These are phyloP conservation scores for Philonicus albiceps DNA, from an alignment of 2,888 invertebrate species.

Conservation along the genomic window DNA sequence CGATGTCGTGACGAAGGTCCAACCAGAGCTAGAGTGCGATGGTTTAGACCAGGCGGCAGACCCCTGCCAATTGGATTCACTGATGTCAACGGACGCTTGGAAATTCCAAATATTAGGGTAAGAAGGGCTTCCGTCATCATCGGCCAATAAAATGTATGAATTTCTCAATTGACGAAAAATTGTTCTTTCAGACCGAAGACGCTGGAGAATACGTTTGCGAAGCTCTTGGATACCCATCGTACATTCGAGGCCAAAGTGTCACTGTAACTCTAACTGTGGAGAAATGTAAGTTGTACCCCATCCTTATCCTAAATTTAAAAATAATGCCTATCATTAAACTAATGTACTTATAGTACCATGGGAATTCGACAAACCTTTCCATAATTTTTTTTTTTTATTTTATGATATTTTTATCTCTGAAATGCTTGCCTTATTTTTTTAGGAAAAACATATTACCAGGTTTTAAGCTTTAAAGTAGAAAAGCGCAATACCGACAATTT, in stretches of 20 bases:
- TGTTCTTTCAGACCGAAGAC: constrained; percentile 68
- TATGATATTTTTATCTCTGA: too few species aligned
- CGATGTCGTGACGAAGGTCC: constrained; percentile 92
- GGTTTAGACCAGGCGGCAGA: constrained; percentile 75
- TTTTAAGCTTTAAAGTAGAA: too few species aligned
- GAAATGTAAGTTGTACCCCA: constrained; percentile 72
- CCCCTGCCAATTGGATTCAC: constrained; percentile 80
- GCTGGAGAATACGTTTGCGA: constrained; percentile 86
- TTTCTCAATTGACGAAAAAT: background rate
- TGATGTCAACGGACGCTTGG: constrained; percentile 80
- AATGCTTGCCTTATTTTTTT: too few species aligned
- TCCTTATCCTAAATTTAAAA: background rate
- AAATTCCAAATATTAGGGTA: constrained; percentile 82
- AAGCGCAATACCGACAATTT: too few species aligned
- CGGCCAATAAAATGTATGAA: background rate
- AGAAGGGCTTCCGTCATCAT: constrained; percentile 49
- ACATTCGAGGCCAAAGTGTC: constrained; percentile 72
- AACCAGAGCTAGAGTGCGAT: constrained; percentile 76
- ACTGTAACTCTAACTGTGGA: constrained; percentile 78
- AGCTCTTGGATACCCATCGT: constrained; percentile 72
- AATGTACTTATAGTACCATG: background rate
- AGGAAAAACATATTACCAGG: too few species aligned
- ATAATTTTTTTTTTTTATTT: too few species aligned
- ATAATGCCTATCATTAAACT: background rate
- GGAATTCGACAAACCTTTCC: too few species aligned